Evolutionary conservation across 2,113 vertebrate species (phyloP), one percentile per base, ranked within the genome.

Genomic region (Girardinichthys multiradiatus): DNA sequence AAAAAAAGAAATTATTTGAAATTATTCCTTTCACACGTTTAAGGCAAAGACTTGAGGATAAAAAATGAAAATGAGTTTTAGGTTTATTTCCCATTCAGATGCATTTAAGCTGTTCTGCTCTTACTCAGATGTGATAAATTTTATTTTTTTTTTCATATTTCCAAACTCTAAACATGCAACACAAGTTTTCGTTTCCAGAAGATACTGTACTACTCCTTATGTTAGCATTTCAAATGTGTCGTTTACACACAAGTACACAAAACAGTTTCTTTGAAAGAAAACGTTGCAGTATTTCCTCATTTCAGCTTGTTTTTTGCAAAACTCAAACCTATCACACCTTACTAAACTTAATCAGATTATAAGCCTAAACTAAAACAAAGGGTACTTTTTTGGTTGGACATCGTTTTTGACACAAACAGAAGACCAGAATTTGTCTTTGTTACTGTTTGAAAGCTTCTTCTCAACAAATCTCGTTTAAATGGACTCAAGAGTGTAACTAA

Each of bases 361-460:
- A 83, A 29, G n/a, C 24, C 6, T 57, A 27, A 84, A 77, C 54
- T 8, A 74, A 70, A 80, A 57, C 62, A 85, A 68, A 13, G 6
- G 12, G 42, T 48, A 27, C 11, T 54, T 54, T n/a, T 54, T 54
- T 7, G 48, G 48, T 54, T 24, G 48, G 48, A 54, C 9, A 9
- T 5, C 7, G 42, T 17, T 45, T 54, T 54, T 24, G 21, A 24
- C 24, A 54, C 24, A 54, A 54, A 54, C 48, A 54, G 9, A 72
- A 42, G 19, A 26, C 60, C 6, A 42, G 30, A 74, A 45, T 28
- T 31, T 48, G 3, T 63, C 17, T 31, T 31, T 31, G 57, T 31
- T 54, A 21, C 42, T 64, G 27, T 28, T 58, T 58, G 37, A 27
- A 64, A 62, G 35, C 58, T 27, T 27, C 26, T 67, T 21, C 42